Evolutionary conservation across 2,888 invertebrate species (phyloP), one percentile per base, ranked within the genome.

Genomic region (Ochropleura leucogaster): DNA sequence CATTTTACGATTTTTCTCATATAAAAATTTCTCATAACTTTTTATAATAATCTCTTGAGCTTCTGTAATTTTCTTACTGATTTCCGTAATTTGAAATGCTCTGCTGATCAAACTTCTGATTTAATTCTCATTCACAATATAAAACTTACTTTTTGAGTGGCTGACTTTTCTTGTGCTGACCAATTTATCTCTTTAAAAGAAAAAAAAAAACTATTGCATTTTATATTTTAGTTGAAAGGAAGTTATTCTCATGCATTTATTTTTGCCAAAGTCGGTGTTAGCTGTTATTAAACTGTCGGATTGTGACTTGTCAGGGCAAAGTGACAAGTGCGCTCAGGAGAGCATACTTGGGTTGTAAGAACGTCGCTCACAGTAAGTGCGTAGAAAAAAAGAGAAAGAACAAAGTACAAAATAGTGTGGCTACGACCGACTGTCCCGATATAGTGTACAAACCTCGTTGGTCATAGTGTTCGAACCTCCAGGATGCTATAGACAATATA

Each of bases 301-400:
- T 86, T 90, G 85, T 88, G 85, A 85, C 89, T 93, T 87, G 88
- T 95, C 96, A 96, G 96, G 96, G 96, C 92, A 96, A 95, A 95
- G 95, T 96, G 95, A 95, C 95, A 90, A 93, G 92, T 90, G 96
- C 96, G 90, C 94, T 96, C 88, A 95, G 96, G 93, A 94, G 96
- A 90, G 96, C 96, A 85, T 96, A 96, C 94, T 96, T 96, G 94
- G 95, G 96, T 96, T 96, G 96, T 96, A 96, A 96, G 95, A 94
- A 93, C 93, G 94, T 95, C 92, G 96, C 96, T 91, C 96, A 96
- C 96, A 96, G 96, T 96, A 96, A 96, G 96, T 96, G 91, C 91
- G 94, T 96, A 96, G 96, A 88, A 77, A 87, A 85, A 82, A 79
- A 64, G 85, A 79, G 68, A 67, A 70, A 81, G 85, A 84, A 69